Evolutionary conservation across 1,140 invertebrate genomes (phyloP), one percentile per base, ranked within the genome.

Genomic region (Mya arenaria): DNA sequence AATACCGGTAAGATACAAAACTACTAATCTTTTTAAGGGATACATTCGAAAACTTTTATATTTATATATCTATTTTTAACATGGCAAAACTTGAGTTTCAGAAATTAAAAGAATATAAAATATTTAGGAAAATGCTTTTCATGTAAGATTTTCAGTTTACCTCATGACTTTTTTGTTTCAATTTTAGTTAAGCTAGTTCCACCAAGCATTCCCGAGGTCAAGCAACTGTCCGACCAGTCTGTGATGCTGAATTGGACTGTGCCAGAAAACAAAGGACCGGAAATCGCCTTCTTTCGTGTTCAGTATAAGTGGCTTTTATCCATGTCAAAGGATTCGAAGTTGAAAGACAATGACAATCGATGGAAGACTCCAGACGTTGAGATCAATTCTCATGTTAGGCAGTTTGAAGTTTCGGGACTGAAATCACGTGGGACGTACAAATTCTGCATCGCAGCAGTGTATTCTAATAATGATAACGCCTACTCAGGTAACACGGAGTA

Each of bases 221-320:
- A 96, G 0, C 94, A 97, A 13, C 90, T 98, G 23, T 96, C 96
- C 0, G 97, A 98, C 87, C 94, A 96, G 19, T 97, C 97, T 1
- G 97, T 98, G 0, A 97, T 98, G 96, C 95, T 99, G 0, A 94
- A 96, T 32, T 99, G 98, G 98, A 94, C 95, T 2, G 96, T 97
- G 6, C 96, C 96, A 0, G 93, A 95, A 17, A 96, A 97, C 41
- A 90, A 91, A 74, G 97, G 97, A 0, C 91, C 98, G 19, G 94
- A 95, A 0, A 97, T 99, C 82, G 94, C 94, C 80, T 98, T 98
- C 90, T 99, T 98, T 91, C 98, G 98, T 93, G 96, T 98, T 2
- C 97, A 97, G 88, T 97, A 97, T 87, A 94, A 95, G 65, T 96
- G 97, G 91, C 92, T 96, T 19, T 91, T 85, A 93, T 66, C 77